Evolutionary conservation across 2,113 vertebrate genomes (phyloP).

Genomic region (Channa argus): DNA sequence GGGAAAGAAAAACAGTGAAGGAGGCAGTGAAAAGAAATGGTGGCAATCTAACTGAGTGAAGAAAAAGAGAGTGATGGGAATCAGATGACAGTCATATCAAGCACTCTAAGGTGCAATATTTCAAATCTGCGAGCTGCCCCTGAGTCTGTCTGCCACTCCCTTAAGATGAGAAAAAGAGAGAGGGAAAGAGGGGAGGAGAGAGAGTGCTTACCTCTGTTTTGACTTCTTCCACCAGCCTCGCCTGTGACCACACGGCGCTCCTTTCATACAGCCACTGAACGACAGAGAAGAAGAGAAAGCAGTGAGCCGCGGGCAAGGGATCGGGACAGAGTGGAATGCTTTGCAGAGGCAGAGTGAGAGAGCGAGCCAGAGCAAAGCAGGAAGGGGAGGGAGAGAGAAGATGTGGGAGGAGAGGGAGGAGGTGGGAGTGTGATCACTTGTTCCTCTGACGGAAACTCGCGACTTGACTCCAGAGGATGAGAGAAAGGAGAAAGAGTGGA

Average conservation of each 20-base stretch:
- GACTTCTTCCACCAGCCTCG: slow-evolving; percentile 87
- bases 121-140: slow-evolving; percentile 50
- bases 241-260: slow-evolving; percentile 83
- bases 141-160: slow-evolving; percentile 67
- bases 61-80: slow-evolving; percentile 40
- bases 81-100: slow-evolving; percentile 49
- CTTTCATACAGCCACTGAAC: slow-evolving; percentile 89
- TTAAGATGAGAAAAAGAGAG: slow-evolving; percentile 48
- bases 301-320: slow-evolving; percentile 75
- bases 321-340: slow-evolving; percentile 77
- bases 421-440: slow-evolving; percentile 77
- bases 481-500: slow-evolving; percentile 57
- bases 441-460: slow-evolving; percentile 79
- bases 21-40: slow-evolving; percentile 10
- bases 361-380: slow-evolving; percentile 50
- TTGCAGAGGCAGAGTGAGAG: slow-evolving; percentile 66
- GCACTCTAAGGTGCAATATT: slow-evolving; percentile 44
- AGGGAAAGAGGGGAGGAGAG: slow-evolving; percentile 19
- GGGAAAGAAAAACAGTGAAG: slow-evolving; percentile 21
- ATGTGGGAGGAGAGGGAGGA: slow-evolving; percentile 66
- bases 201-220: slow-evolving; percentile 88
- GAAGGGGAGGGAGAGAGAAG: slow-evolving; percentile 58
- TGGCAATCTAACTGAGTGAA: slow-evolving; percentile 31
- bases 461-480: slow-evolving; percentile 75
- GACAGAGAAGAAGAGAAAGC: slow-evolving; percentile 74